Base-by-base conservation (phyloP, 2,113 vertebrate genomes). In the Excalfactoria chinensis region DNA sequence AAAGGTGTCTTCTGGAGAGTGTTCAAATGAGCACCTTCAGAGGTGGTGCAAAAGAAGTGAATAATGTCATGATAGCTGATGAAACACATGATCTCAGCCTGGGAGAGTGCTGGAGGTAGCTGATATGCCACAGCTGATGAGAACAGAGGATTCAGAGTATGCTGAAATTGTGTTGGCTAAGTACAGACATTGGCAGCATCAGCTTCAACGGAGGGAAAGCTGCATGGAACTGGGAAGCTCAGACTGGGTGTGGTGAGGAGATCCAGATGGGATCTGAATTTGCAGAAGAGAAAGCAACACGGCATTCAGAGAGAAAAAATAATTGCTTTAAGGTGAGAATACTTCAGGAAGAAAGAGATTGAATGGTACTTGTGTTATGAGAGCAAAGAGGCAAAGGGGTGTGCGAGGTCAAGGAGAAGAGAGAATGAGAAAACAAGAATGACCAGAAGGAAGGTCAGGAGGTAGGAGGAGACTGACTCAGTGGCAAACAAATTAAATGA, bases 301-400 rank as follows among this genome's bases (percentile, higher is more conserved):
- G 2, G 16, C 62, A 67, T 86, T 86, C 84, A 68, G 68, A 79
- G 63, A 82, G 49, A 55, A 49, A 49, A 89, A 85, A 75, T 44
- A 53, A 84, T 34, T 55, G 67, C 64, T 93, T 89, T 74, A 86
- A 89, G 85, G 32, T 67, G 40, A 68, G 74, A 92, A 23, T 82
- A 62, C 71, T 93, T 78, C 77, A 74, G 88, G 56, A 74, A 55
- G 48, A 67, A 89, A 68, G 51, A 69, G 14, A 58, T 34, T 53
- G 63, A 82, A 76, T 78, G 22, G 49, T 59, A 75, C 67, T 93
- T 90, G 18, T 6, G 1, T 72, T 88, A 66, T 2, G 17, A 72
- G 58, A 82, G 34, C 48, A 51, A 84, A 90, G 63, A 94, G 55
- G 25, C 25, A 67, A 44, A 68, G 44, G 30, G 78, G 28, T 0